Base-by-base conservation (phyloP, 2,888 invertebrate species). In the Liodrosophila aerea region DNA sequence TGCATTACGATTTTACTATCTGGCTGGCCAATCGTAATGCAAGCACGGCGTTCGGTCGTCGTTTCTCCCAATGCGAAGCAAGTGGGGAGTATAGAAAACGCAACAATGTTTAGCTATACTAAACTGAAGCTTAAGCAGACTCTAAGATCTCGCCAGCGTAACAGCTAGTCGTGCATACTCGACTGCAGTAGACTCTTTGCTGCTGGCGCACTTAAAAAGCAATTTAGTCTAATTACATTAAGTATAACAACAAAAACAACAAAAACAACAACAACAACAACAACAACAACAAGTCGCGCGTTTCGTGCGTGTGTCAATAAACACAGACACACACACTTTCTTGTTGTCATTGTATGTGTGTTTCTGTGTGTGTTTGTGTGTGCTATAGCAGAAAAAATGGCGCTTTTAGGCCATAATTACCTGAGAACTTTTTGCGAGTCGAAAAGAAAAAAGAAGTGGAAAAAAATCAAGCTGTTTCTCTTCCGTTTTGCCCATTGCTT, bases 151-250 rank as follows among this genome's bases (percentile, higher is more conserved):
- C 5, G 22, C 22, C 5, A 22, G 22, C 22, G 5, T 22, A 22
- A 22, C 22, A 4, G 22, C 5, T 5, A 22, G 22, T 22, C 22
- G 22, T 4, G 22, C 22, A 22, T 22, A 5, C 22, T 5, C 22
- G 22, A 22, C 22, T 22, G 22, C 22, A 22, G 22, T 5, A 22
- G 34, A 29, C 43, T 43, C 60, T 59, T 64, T 64, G 63, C 52
- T 56, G 73, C 56, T 66, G 64, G 53, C 75, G 76, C 80, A 83
- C 85, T 81, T 85, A 81, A 81, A 81, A 81, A 81, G 81, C 85
- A 85, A 81, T 81, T 81, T 81, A 78, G 71, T 83, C 85, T 85
- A 81, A 85, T 81, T 77, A 85, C 85, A 83, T 80, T 85, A 85
- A 82, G 85, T 82, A 73, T 73, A 76, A 73, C 73, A 73, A 64